Percentiles rank a stretch among this genome's conserved stretches.
These are phyloP conservation scores for Esox lucius DNA, from an alignment of 2,797 vertebrate species.

Conservation along the genomic window DNA sequence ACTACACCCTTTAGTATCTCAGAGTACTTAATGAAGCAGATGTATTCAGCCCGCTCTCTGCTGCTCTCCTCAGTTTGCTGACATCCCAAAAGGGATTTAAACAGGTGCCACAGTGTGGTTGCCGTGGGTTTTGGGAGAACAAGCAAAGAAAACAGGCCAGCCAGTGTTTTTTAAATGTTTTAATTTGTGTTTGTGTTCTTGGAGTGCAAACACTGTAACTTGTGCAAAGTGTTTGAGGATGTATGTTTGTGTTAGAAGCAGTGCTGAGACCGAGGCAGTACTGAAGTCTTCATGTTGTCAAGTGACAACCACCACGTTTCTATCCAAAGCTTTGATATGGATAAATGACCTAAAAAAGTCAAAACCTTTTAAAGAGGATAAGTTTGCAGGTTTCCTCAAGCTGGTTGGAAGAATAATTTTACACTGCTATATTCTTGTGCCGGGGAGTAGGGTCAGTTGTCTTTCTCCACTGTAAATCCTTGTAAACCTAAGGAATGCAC, in stretches of 20 bases:
- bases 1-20: neutral
- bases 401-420: too few relatives aligned
- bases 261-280: neutral
- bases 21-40: constrained; percentile 37
- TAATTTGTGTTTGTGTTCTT: neutral
- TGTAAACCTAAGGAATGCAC: too few relatives aligned
- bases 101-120: neutral
- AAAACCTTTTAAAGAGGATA: too few relatives aligned
- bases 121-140: constrained; percentile 42
- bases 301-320: neutral
- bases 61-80: constrained; percentile 12
- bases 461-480: too few relatives aligned
- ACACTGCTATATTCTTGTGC: too few relatives aligned
- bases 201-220: neutral
- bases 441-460: too few relatives aligned
- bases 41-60: constrained; percentile 35
- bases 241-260: neutral
- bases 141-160: constrained; percentile 42
- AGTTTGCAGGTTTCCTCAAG: too few relatives aligned
- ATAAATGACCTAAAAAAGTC: too few relatives aligned
- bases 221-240: neutral
- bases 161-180: neutral
- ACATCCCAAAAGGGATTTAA: constrained; percentile 28
- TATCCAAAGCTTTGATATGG: too few relatives aligned
- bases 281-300: neutral